Evolutionary conservation across 2,888 invertebrate species (phyloP).

Genomic region (Zaprionus lineosus): DNA sequence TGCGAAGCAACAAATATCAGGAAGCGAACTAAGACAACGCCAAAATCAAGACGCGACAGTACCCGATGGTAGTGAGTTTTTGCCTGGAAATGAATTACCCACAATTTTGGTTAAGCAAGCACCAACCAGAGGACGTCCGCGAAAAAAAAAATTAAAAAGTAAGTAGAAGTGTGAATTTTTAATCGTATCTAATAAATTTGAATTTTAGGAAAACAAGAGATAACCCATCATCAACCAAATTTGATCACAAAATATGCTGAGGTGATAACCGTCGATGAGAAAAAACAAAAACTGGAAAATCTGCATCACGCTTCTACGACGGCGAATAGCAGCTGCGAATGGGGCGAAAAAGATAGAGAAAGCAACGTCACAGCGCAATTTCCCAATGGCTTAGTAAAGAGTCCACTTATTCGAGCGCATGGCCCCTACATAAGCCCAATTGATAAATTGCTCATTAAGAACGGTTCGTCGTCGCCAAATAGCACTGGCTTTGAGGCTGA

Average conservation of each 20-base stretch:
- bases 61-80: constrained; percentile 32
- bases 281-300: too few species aligned
- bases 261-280: too few species aligned
- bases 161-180: constrained; percentile 23
- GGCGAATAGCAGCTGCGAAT: constrained; percentile 29
- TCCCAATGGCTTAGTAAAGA: too few species aligned
- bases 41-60: constrained; percentile 21
- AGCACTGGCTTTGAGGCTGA: constrained; percentile 68
- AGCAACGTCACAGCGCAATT: constrained; percentile 22
- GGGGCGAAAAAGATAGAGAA: constrained; percentile 23
- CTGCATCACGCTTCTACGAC: constrained; percentile 60
- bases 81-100: constrained; percentile 31
- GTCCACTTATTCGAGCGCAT: constrained; percentile 2
- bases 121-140: too few species aligned
- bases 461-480: constrained; percentile 71
- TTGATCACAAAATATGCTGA: constrained; percentile 81
- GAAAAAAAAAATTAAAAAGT: constrained; percentile 16
- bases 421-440: constrained; percentile 75
- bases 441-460: constrained; percentile 79
- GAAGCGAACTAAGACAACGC: constrained; percentile 16
- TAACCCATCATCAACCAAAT: constrained; percentile 77
- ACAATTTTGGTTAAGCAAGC: too few species aligned
- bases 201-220: constrained; percentile 74
- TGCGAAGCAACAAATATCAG: constrained; percentile 6
- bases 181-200: too few species aligned